Conservation (phyloP, 2,888 invertebrate species). For the Spodoptera littoralis region DNA sequence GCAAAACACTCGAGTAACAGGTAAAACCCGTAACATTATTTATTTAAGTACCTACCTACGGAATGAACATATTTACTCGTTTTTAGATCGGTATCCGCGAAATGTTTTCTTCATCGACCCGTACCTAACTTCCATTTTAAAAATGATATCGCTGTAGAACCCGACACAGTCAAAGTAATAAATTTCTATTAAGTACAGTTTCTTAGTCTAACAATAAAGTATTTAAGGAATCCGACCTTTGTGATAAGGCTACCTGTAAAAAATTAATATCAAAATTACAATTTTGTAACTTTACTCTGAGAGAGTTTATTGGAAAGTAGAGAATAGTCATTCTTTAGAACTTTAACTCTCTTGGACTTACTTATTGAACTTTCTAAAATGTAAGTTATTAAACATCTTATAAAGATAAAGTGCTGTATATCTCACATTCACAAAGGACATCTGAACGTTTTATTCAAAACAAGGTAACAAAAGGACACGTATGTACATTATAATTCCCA, state of each 20-base stretch:
- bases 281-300: constrained; percentile 2
- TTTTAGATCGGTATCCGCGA: constrained; percentile 34
- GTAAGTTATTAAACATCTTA: too few relatives aligned
- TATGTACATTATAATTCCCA: constrained; percentile 9
- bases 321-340: background rate
- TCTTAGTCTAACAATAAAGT: constrained; percentile 2
- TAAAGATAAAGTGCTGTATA: too few relatives aligned
- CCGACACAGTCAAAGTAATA: background rate
- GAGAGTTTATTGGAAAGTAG: constrained; percentile 1
- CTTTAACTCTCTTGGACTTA: background rate
- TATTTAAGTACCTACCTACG: constrained; percentile 33
- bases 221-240: constrained; percentile 8
- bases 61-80: constrained; percentile 37
- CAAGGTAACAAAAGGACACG: background rate
- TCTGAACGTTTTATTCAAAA: constrained; percentile 2
- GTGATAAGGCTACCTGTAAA: constrained; percentile 3
- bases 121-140: constrained; percentile 7
- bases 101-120: constrained; percentile 27
- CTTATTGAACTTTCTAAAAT: background rate
- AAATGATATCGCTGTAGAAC: background rate
- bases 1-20: constrained; percentile 37
- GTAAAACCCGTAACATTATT: constrained; percentile 46
- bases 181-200: background rate
- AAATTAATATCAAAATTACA: constrained; percentile 8
- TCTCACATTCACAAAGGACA: background rate